Evolutionary conservation across 30 jellyfish, hydroid and myxozoan genomes (phyloP).

Genomic region (Turritopsis rubra): DNA sequence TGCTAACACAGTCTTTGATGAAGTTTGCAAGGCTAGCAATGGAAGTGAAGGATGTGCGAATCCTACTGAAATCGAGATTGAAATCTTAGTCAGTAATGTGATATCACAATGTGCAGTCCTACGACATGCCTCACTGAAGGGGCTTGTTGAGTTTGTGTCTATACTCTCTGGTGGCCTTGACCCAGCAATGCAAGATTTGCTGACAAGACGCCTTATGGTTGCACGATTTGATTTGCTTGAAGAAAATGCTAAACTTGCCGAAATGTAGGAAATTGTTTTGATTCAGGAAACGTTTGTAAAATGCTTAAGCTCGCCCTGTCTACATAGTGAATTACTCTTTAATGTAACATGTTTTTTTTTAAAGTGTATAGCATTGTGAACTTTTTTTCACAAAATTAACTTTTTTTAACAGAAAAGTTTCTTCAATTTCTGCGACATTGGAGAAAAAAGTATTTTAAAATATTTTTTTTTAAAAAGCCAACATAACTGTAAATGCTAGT

Average conservation of each 20-base stretch:
- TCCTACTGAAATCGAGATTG: conserved; percentile 28
- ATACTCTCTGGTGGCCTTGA: conserved; percentile 27
- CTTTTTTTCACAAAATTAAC: too few species aligned
- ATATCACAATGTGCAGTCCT: conserved; percentile 57
- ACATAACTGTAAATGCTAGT: too few species aligned
- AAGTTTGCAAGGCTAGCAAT: conserved; percentile 67
- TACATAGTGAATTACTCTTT: too few species aligned
- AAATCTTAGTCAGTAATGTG: conserved; percentile 39
- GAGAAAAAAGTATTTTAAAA: too few species aligned
- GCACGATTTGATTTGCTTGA: conserved; percentile 62
- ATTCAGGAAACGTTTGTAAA: too few species aligned
- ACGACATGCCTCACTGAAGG: conserved; percentile 73
- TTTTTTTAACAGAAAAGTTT: too few species aligned
- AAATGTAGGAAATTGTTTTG: conserved; percentile 36
- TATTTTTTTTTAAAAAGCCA: too few species aligned
- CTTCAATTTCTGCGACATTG: too few species aligned
- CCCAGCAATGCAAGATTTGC: conserved; percentile 31
- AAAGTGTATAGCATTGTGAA: too few species aligned
- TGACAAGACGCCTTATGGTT: conserved; percentile 47
- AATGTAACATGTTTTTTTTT: too few species aligned
- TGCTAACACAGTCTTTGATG: conserved; percentile 62
- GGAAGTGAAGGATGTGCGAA: conserved; percentile 44
- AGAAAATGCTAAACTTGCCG: conserved; percentile 56
- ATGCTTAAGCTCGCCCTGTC: too few species aligned
- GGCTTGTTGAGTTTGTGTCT: conserved; percentile 42